Base-by-base conservation (phyloP, 2,797 vertebrate genomes). In the Tadarida brasiliensis region DNA sequence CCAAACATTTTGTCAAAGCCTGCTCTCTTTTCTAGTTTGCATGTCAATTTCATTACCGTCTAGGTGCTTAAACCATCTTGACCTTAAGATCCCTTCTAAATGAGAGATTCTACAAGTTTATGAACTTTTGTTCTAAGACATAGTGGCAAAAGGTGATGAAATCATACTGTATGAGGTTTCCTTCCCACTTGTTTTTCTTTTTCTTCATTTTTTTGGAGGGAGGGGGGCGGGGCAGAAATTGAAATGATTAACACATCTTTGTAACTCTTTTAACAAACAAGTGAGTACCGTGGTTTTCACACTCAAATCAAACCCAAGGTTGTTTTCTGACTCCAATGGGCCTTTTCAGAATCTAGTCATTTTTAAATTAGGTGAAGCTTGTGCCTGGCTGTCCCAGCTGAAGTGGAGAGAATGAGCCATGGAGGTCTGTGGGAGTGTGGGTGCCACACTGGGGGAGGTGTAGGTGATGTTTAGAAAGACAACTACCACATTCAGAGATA, bases 381-480 rank as follows among this genome's bases (percentile, higher is more conserved):
- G 39, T 83, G 30, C 30, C 24, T 94, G 54, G 20, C 47, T 92
- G 20, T 9, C 51, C 2, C 22, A 47, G 12, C 16, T 44, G 35
- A 67, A 70, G 78, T 94, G 96, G 94, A 97, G 95, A 96, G 86
- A 78, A 95, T 97, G 96, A 98, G 56, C 87, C 94, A 94, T 24
- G 54, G 78, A 81, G 15, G 33, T 61, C 83, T 94, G 88, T 96
- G 78, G 82, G 92, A 78, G 93, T 47, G 28, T 80, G 67, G 26
- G 71, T 82, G 92, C 84, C 63, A 4, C 33, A 2, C 7, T 71
- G 35, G 28, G 26, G 63, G 70, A 92, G 81, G 59, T 80, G 47
- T 68, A 71, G 90, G 90, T 90, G 86, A 88, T 92, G 44, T 90
- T 95, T 95, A 92, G 82, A 93, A 74, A 84, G 74, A 70, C 77